Percentiles rank a stretch among this genome's conserved stretches.
Conservation (phyloP, 2,113 vertebrate species). For the Connochaetes taurinus region DNA sequence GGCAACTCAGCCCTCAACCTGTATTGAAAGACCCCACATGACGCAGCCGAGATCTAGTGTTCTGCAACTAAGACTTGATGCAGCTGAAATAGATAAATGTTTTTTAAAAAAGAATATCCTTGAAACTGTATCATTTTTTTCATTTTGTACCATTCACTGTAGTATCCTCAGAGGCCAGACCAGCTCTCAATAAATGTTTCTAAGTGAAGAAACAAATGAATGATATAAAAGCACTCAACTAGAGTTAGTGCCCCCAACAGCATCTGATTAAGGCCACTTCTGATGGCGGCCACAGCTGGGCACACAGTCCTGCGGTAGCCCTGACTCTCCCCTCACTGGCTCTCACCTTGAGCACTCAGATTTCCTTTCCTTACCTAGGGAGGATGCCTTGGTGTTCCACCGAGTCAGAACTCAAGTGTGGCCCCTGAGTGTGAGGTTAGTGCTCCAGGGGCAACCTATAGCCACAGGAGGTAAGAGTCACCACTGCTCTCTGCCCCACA, state of each 20-base stretch:
- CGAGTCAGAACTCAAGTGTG: background rate
- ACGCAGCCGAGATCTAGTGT: background rate
- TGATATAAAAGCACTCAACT: background rate
- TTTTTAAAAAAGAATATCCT: background rate
- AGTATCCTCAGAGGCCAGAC: background rate
- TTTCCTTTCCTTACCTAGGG: background rate
- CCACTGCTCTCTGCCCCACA: fast-evolving
- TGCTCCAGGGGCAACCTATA: background rate
- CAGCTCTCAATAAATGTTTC: background rate
- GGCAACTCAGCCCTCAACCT: background rate
- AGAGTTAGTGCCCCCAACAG: background rate
- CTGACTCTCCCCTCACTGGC: background rate
- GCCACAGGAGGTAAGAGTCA: fast-evolving
- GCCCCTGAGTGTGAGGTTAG: too few species aligned
- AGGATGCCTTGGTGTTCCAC: background rate
- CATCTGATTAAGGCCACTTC: background rate
- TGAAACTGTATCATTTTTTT: background rate
- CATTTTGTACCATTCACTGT: background rate
- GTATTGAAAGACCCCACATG: background rate
- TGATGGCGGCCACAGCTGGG: background rate
- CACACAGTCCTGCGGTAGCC: background rate
- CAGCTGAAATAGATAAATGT: background rate
- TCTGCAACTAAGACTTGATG: background rate
- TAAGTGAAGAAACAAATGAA: background rate
- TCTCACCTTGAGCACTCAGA: background rate